Conservation (phyloP, 1,140 invertebrate genomes). For the Lepidostoma basale region DNA sequence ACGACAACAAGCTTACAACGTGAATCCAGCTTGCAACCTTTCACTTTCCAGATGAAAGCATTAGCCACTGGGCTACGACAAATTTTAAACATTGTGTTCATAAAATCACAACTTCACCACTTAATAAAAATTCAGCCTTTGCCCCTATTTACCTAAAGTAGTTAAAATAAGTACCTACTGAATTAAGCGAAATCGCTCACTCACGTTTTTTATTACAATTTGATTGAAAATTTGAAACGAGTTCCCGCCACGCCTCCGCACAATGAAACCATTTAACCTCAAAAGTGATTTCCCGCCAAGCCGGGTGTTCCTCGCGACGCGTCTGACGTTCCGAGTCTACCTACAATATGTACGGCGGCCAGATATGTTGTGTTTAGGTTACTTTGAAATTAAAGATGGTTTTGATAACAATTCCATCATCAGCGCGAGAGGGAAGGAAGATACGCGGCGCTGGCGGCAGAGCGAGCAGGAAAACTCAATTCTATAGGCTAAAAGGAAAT, state of each 20-base stretch:
- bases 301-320: conserved; percentile 2
- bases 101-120: too few relatives aligned
- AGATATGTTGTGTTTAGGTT: conserved; percentile 48
- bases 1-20: too few relatives aligned
- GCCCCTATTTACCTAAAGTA: too few relatives aligned
- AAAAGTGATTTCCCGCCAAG: conserved; percentile 7
- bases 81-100: too few relatives aligned
- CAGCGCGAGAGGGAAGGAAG: conserved; percentile 50
- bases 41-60: too few relatives aligned
- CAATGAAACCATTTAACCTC: conserved; percentile 28
- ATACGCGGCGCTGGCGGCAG: conserved; percentile 38
- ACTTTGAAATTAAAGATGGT: conserved; percentile 58
- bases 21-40: too few relatives aligned
- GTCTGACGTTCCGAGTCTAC: conserved; percentile 34
- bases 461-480: conserved; percentile 42
- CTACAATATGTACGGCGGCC: conserved; percentile 38
- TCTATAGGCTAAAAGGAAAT: conserved; percentile 52
- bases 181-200: too few relatives aligned
- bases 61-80: too few relatives aligned
- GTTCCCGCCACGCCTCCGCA: background rate
- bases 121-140: too few relatives aligned
- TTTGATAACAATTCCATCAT: conserved; percentile 60
- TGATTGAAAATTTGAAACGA: background rate
- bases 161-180: too few relatives aligned
- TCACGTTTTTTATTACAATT: background rate